Conservation (phyloP, 2,888 invertebrate genomes). For the Blastobasis adustella region DNA sequence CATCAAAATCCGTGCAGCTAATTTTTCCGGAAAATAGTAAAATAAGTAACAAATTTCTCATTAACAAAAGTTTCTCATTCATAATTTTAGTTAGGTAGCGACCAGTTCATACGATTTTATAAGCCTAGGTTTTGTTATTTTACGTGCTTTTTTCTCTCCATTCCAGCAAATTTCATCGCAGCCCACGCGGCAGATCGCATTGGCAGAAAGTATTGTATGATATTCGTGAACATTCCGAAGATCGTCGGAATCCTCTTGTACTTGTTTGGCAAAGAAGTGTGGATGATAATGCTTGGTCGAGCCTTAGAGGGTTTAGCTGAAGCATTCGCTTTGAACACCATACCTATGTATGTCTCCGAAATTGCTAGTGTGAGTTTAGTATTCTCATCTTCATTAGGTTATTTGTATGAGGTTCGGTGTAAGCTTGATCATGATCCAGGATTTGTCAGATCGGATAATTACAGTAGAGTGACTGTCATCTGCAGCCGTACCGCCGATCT, state of each 20-base stretch:
- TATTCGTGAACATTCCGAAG: constrained; percentile 36
- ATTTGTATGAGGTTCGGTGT: too few species aligned
- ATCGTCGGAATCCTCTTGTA: constrained; percentile 25
- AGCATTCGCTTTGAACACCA: constrained; percentile 21
- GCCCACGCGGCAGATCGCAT: constrained; percentile 32
- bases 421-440: neutral
- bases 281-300: constrained; percentile 31
- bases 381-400: constrained; percentile 1
- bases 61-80: too few species aligned
- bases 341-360: constrained; percentile 40
- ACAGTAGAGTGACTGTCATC: too few species aligned
- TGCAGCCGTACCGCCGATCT: too few species aligned
- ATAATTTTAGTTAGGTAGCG: too few species aligned
- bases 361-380: constrained; percentile 34
- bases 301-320: constrained; percentile 28
- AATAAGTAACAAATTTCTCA: too few species aligned
- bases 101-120: too few species aligned
- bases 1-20: too few species aligned
- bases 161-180: constrained; percentile 4
- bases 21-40: too few species aligned
- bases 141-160: too few species aligned
- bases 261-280: constrained; percentile 20
- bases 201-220: constrained; percentile 33
- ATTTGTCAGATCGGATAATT: too few species aligned
- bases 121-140: too few species aligned